Evolutionary conservation across 2,113 vertebrate species (phyloP), one percentile per base, ranked within the genome.

Genomic region (Aspidoscelis tigris): DNA sequence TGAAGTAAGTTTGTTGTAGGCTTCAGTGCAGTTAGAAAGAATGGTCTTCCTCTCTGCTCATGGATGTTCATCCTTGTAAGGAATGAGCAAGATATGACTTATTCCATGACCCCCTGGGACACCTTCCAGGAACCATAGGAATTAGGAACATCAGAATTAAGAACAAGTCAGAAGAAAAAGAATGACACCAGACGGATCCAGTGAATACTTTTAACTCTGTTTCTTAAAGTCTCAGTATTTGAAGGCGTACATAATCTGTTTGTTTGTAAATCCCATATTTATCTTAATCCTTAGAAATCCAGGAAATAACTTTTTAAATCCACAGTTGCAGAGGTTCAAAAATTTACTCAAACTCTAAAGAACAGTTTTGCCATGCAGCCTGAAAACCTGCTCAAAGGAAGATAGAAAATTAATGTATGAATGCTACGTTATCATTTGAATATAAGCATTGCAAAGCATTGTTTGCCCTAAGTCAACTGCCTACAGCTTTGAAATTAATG

Each of bases 271-370:
- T 80, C 65, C 64, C 65, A 80, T 80, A 70, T 39, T 68, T 68
- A 70, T 80, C 65, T 69, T 80, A 80, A 80, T 80, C 78, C 78
- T 50, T 66, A 69, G 78, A 68, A 69, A 69, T 33, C 78, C 78
- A 80, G 78, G 78, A 80, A 80, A 80, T 80, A 70, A 50, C 78
- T 80, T 80, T 53, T 80, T 80, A 69, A 80, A 80, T 65, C 44
- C 78, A 69, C n/a, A n/a, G 69, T 68, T 80, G 65, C 9, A 33
- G 65, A 50, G 65, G 78, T 68, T 69, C 65, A 50, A 80, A 70
- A 80, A 69, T 80, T 80, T 68, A 69, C 78, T 69, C 65, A 53
- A 64, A 65, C 18, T 65, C 61, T 78, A 26, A 80, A 80, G 78
- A 69, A 68, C 24, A 69, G 64, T 16, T 68, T 9, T n/a, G 64